These are phyloP conservation scores for Heliconius cydno DNA, from an alignment of 2,888 invertebrate genomes.

Conservation along the genomic window DNA sequence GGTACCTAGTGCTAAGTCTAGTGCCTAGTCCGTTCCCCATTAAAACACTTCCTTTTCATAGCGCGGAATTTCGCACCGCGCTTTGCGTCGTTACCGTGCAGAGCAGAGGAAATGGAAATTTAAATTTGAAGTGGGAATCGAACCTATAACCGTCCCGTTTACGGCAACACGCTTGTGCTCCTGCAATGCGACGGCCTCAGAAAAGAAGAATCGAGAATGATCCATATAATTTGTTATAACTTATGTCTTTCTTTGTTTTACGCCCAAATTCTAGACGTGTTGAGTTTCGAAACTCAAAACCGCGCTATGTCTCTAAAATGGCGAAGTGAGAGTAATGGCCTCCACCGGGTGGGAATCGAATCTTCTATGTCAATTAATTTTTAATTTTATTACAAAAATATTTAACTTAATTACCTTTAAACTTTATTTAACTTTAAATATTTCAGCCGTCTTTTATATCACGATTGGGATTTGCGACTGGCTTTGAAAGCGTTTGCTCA, in stretches of 20 bases:
- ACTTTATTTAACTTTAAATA: not conserved
- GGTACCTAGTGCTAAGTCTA: no score
- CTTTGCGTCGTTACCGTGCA: not conserved
- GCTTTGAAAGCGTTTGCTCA: constrained; percentile 57
- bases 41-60: not conserved
- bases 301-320: no score
- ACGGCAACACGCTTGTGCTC: no score
- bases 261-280: no score
- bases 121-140: not conserved
- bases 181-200: no score
- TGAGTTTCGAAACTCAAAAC: not conserved
- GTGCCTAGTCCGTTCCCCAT: not conserved
- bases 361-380: no score
- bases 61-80: not conserved
- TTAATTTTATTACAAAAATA: no score
- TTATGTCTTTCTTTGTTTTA: no score
- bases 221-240: not conserved
- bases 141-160: no score
- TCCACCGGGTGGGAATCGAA: no score
- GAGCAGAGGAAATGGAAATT: not conserved
- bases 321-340: no score
- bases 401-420: not conserved
- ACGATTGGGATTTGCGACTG: constrained; percentile 65
- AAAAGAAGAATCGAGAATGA: no score
- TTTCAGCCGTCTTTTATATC: constrained; percentile 64